Base-by-base conservation (phyloP, 1,140 invertebrate genomes). In the Ips nitidus region DNA sequence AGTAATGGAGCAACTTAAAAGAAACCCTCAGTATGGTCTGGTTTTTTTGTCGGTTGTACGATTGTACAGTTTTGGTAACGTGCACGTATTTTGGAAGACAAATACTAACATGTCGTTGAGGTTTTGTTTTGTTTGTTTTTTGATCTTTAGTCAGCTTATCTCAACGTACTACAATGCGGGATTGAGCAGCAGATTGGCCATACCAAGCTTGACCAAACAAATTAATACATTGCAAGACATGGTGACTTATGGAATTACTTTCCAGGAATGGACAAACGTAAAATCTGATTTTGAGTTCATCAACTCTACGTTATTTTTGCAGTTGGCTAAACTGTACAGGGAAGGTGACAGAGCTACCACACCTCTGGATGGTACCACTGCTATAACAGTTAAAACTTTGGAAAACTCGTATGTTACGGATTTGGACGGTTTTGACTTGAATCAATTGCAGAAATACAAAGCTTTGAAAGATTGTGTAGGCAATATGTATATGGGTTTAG, bases 211-310 rank as follows among this genome's bases (percentile, higher is more conserved):
- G 1, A 50, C 7, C 1, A 7, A 36, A 2, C n/a, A 43, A 45
- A 68, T 71, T 7, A 67, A 62, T 4, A 72, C 66, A n/a, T 41
- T 72, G 1, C 61, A 72, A 52, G 66, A 72, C 43, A 69, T 72
- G 56, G 61, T 72, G n/a, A 47, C 59, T 36, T 7, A 66, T 61
- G 6, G 52, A 53, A 60, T 53, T 3, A 41, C 39, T 6, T 53
- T 41, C 8, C 57, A 60, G 39, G 63, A 43, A 3, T 22, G 41
- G 8, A 8, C 47, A 2, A 4, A 3, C 2, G 52, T 52, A 22
- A 7, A 5, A 38, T 2, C 4, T n/a, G 6, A 57, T 3, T 50
- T 47, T 37, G 3, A 8, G 8, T 47, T 8, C 2, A n/a, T 66
- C n/a, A 66, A 47, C 45, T 39, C 53, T n/a, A 39, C 41, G 1